Base-by-base conservation (phyloP, 2,888 invertebrate species). In the Eristalinus sepulchralis region DNA sequence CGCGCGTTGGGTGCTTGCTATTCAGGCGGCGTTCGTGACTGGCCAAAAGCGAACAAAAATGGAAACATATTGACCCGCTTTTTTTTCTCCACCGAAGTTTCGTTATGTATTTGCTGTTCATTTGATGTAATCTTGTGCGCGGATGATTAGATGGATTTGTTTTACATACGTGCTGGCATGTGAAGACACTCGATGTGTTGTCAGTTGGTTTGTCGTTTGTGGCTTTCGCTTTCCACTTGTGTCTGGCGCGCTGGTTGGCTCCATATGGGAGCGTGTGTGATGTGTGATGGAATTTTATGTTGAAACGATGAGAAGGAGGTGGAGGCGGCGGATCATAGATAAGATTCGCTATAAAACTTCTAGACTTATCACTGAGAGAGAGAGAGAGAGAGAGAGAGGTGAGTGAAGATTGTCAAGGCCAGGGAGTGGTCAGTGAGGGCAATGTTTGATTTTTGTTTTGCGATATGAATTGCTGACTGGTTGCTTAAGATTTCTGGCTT, bases 21-120 rank as follows among this genome's bases (percentile, higher is more conserved):
- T 81, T 77, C 85, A 77, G 73, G 55, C 31, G 77, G 63, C 81
- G 85, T 85, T 76, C 81, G 81, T 85, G 81, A 68, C 47, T 57
- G 57, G 57, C 85, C 81, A 85, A 77, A 84, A 57, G 57, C 85
- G 77, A 85, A 77, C 80, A 57, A 84, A 72, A 39, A 47, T 17
- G 8, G 47, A 17, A 17, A 72, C 85, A 81, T 81, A 85, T 77
- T 85, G 81, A 85, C 85, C 85, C 68, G 77, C 72, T 81, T 85
- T 72, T 80, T 66, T 81, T 68, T 47, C 5, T 4, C 3, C 39
- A 39, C 13, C n/a, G 13, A 39, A 22, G 57, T 72, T 67, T 77
- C 67, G 85, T 77, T 85, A 73, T 77, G 75, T 83, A 60, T 79
- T 77, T 68, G 47, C 80, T 81, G 75, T 67, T 47, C 47, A 71